A percentile compares a stretch with the other conserved stretches of the same genome.
Evolutionary conservation across 2,888 invertebrate species (phyloP).

Genomic region (Drosophila emarginata): DNA sequence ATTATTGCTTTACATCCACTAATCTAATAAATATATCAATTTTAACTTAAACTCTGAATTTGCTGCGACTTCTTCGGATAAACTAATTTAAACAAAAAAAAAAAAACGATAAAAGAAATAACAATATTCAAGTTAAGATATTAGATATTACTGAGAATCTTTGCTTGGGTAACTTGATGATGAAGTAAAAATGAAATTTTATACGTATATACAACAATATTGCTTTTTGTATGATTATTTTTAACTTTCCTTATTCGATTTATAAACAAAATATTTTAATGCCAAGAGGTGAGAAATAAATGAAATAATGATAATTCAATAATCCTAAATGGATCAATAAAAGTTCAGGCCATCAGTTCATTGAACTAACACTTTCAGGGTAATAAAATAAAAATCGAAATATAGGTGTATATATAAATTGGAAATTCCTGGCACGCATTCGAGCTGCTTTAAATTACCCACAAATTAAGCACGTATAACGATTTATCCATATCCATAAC

Average conservation of each 20-base stretch:
- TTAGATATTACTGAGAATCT: no score
- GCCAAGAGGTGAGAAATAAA: constrained; percentile 54
- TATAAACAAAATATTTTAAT: background rate
- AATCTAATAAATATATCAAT: no score
- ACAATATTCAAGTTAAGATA: no score
- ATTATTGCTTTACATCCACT: no score
- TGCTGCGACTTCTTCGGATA: no score
- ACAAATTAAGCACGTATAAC: constrained; percentile 64
- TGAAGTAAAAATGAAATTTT: no score
- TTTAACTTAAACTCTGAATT: background rate
- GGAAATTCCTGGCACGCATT: constrained; percentile 61
- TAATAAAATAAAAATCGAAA: constrained; percentile 30
- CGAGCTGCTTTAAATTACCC: constrained; percentile 77
- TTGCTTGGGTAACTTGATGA: no score
- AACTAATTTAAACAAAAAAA: no score
- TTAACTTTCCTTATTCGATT: background rate
- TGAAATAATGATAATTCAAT: constrained; percentile 51
- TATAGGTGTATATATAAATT: constrained; percentile 29
- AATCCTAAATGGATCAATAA: constrained; percentile 56
- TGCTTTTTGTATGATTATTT: background rate
- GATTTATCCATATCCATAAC: background rate
- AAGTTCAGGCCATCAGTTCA: constrained; percentile 48
- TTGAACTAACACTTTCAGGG: constrained; percentile 50
- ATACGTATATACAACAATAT: background rate
- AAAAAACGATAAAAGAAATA: background rate